Base-by-base conservation (phyloP, 2,888 invertebrate species). In the Temnothorax rugatulus region DNA sequence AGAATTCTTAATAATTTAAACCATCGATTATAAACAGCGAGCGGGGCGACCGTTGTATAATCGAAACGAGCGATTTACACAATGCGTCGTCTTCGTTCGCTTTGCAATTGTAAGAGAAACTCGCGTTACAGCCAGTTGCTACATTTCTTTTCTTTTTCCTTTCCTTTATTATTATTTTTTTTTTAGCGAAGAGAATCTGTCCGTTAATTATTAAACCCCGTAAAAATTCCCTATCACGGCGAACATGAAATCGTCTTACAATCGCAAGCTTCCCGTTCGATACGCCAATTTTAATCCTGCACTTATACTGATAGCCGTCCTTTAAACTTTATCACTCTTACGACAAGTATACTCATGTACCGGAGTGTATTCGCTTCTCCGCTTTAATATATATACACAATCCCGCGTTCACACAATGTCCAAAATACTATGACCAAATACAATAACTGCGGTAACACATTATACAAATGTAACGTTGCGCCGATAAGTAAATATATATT, bases 31-130 rank as follows among this genome's bases (percentile, higher is more conserved):
- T 21, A 41, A 52, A 50, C 50, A 38, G 18, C 50, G 21, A 41
- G 29, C 52, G 64, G 25, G 21, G 4, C 44, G 52, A n/a, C n/a
- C 76, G 38, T 77, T 61, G 73, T 69, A 61, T 74, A 85, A 82
- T 88, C 85, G 81, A 89, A 90, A 88, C 88, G 61, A 88, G 89
- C 90, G 84, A 91, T 92, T 79, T 92, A 91, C n/a, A n/a, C 21
- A 76, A 90, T 91, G 90, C 90, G 59, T 29, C 34, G 25, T 83
- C 66, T 59, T 61, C 84, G 18, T 61, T 29, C 41, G 54, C 73
- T 83, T 83, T 87, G 85, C 84, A 71, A 84, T 89, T 85, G 84
- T 84, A 87, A 89, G 86, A 89, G 59, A 87, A 89, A 83, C 69
- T 47, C 34, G n/a, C n/a, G n/a, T n/a, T n/a, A n/a, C n/a, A n/a